Evolutionary conservation across 2,113 vertebrate species (phyloP), one percentile per base, ranked within the genome.

Genomic region (Barbus barbus): DNA sequence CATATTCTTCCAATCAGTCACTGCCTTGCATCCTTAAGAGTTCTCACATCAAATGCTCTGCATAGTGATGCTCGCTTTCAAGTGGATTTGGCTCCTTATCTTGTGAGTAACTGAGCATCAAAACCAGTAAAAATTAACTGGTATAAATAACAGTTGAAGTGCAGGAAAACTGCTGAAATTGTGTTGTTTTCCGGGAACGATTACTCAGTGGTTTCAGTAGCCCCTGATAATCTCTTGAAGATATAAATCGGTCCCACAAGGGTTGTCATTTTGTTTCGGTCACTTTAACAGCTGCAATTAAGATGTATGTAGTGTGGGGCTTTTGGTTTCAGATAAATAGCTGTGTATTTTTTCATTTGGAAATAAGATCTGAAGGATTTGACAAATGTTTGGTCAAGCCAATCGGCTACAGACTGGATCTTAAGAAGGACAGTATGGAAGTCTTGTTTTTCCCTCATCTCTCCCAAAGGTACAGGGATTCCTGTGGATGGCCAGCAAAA

Each of bases 401-500:
- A 31, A 18, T 13, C 1, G 9, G 38, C 14, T 79, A 60, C 20
- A 24, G 74, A 12, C 26, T 33, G 5, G 51, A 51, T 71, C 24
- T 56, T 5, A 33, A 18, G 44, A 46, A 53, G 20, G 53, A n/a
- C 75, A 38, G 46, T 51, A 22, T 24, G 9, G 5, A 67, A 63
- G 61, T 41, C 38, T 38, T 33, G 53, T 5, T 63, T 33, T 48
- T 24, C 51, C 7, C 31, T 9, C 18, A 1, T 41, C 56, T 48
- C 9, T 77, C 46, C 28, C 28, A 83, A 53, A 76, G 72, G 48
- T 85, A 76, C 24, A 88, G 90, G 87, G 88, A 89, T 92, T 92
- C 88, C 78, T 82, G 78, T 71, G 61, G 89, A 91, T 88, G 82
- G 85, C 84, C 58, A 83, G 90, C 90, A 85, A 89, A 92, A 89